Conservation (phyloP, 2,797 vertebrate species). For the Semaprochilodus insignis region DNA sequence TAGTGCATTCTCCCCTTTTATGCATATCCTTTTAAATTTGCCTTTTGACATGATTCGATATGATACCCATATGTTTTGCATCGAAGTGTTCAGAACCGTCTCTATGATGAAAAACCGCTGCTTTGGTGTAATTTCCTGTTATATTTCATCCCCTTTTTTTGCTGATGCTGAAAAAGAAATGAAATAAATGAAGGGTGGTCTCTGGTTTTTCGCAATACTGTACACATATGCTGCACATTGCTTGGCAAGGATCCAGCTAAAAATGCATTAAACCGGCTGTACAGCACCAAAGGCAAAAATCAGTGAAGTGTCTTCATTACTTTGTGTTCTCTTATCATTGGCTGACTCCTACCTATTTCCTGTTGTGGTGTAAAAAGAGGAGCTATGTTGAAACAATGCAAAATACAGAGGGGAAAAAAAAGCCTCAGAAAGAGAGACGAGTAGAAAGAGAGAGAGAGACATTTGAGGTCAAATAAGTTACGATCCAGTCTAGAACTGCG, state of each 20-base stretch:
- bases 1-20: no score
- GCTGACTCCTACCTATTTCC: constrained; percentile 35
- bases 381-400: constrained; percentile 8
- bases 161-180: no score
- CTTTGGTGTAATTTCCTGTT: no score
- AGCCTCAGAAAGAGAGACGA: not conserved
- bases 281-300: not conserved
- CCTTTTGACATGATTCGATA: no score
- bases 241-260: not conserved
- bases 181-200: no score
- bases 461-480: not conserved
- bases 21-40: no score
- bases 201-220: no score
- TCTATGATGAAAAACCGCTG: no score
- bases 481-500: not conserved
- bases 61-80: no score
- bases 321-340: constrained; percentile 24
- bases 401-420: not conserved
- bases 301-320: not conserved
- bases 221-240: not conserved
- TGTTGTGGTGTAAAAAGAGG: constrained; percentile 12
- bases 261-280: not conserved
- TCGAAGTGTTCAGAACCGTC: no score
- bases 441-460: not conserved
- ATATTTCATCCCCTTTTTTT: no score